These are phyloP conservation scores for Holothuria glaberrima DNA, from an alignment of 35 echinoderm and acorn worm species.

Conservation along the genomic window DNA sequence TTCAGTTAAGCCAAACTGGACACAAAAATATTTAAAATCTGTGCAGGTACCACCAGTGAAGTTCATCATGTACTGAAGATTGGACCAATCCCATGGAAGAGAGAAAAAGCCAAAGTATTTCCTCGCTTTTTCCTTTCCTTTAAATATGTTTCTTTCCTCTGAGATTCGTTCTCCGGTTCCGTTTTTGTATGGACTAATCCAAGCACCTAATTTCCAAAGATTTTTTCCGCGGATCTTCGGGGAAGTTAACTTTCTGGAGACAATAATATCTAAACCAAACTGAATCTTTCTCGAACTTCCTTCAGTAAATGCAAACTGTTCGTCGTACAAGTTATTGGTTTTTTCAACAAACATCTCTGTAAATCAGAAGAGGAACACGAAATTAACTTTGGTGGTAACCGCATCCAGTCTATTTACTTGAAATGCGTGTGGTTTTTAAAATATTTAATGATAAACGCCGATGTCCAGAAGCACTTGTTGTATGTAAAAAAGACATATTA, in stretches of 20 bases:
- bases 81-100: background rate
- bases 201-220: conserved; percentile 3
- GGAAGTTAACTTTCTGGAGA: background rate
- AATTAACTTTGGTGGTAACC: too few species aligned
- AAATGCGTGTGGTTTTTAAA: too few species aligned
- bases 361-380: too few species aligned
- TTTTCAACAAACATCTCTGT: too few species aligned
- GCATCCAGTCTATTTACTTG: too few species aligned
- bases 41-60: background rate
- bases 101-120: background rate
- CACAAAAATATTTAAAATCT: conserved; percentile 8
- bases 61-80: background rate
- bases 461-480: too few species aligned
- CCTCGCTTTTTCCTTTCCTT: background rate
- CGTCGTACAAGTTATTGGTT: too few species aligned
- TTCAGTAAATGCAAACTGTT: too few species aligned
- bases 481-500: too few species aligned
- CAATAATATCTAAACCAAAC: background rate
- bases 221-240: background rate
- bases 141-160: background rate
- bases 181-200: background rate
- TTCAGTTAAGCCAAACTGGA: background rate
- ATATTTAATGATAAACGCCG: too few species aligned
- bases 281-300: too few species aligned
- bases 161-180: background rate